Conservation (phyloP, 2,888 invertebrate species). For the Chironomus riparius region DNA sequence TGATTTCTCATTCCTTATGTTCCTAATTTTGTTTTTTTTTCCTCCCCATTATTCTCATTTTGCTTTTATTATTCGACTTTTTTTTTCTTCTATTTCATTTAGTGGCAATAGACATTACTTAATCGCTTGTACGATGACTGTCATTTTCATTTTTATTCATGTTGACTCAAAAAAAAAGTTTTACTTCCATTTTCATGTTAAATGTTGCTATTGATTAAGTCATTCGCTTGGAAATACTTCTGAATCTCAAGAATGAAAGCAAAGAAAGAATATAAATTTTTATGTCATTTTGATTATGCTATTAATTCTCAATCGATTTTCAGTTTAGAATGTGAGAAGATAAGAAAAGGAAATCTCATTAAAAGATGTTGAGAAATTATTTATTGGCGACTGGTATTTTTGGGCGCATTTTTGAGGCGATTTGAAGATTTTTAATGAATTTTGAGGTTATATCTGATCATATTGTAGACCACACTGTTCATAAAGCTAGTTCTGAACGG, state of each 20-base stretch:
- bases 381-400: too few relatives aligned
- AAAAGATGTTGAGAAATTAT: not conserved
- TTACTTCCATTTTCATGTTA: too few relatives aligned
- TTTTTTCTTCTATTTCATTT: not conserved
- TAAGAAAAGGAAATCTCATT: not conserved
- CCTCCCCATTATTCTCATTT: too few relatives aligned
- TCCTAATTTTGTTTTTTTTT: too few relatives aligned
- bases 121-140: constrained; percentile 8
- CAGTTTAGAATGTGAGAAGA: not conserved
- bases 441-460: too few relatives aligned
- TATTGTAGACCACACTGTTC: too few relatives aligned
- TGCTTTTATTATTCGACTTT: not conserved
- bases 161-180: too few relatives aligned
- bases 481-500: too few relatives aligned
- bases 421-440: not conserved
- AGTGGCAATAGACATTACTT: constrained; percentile 1
- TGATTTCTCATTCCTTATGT: not conserved
- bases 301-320: not conserved
- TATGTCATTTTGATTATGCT: not conserved
- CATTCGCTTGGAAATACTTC: not conserved
- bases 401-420: not conserved
- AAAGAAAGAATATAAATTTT: not conserved
- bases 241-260: not conserved
- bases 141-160: not conserved
- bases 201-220: not conserved